Base-by-base conservation (phyloP, 2,797 vertebrate genomes). In the Dallia pectoralis region DNA sequence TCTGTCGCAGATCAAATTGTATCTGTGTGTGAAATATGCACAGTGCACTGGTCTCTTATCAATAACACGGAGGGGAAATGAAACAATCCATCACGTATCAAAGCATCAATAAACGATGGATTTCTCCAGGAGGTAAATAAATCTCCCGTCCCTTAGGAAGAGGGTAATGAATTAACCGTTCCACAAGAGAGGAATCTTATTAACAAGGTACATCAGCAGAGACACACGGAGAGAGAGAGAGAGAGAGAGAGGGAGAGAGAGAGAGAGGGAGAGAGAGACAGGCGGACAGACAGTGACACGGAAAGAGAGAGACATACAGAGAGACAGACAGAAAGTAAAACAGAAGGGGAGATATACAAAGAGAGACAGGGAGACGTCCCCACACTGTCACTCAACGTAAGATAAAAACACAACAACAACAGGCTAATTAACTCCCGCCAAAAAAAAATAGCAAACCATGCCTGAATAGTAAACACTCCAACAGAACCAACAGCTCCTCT, bases 41-140 rank as follows among this genome's bases (percentile, higher is more conserved):
- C 44, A 44, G 16, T 65, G 49, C 25, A 22, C 64, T 59, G 71
- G 66, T 64, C 47, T 27, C 47, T 73, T 73, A 70, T 64, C 71
- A 67, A 65, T 66, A 77, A 77, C 53, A 77, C 29, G 66, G 62
- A 75, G 18, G 44, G 51, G 32, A 75, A 66, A 75, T 65, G 33
- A 67, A 70, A 67, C 62, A 47, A 71, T 67, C 63, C 47, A 48
- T 68, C 65, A 73, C 66, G 63, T 68, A 72, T 44, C 68, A 68
- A 72, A 59, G 44, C 49, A 73, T 67, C 72, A 71, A 74, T 70
- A 70, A 47, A 70, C 66, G 67, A 70, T 74, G 22, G 63, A 65
- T 67, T 74, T 63, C 61, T 68, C 44, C 69, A 5, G 18, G 61
- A 48, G 22, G 70, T 74, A 74, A 71, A 71, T 71, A 48, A 33